phyloP scores from a whole-genome alignment of 1,140 invertebrate species.

The Augochlora pura region DNA sequence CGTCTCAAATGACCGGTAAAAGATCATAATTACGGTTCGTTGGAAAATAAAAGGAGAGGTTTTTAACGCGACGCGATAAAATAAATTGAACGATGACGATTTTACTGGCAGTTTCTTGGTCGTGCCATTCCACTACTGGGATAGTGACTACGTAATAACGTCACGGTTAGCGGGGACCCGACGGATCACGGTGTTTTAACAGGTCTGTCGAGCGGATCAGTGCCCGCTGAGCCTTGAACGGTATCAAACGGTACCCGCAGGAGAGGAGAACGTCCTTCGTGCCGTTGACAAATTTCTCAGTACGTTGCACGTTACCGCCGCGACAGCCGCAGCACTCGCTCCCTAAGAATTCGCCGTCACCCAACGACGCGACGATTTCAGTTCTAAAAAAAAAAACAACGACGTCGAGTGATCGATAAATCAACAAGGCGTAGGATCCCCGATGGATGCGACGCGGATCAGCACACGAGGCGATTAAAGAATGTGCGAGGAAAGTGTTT shows the following conservation, averaged over 20 bases:
- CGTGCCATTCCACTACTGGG: constrained; percentile 1
- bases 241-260: constrained; percentile 44
- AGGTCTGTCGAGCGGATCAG: constrained; percentile 58
- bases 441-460: neutral
- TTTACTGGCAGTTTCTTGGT: constrained; percentile 14
- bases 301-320: constrained; percentile 62
- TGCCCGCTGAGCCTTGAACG: constrained; percentile 40
- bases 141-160: constrained; percentile 10
- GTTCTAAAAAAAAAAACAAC: no score
- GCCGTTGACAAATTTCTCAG: constrained; percentile 58
- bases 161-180: constrained; percentile 26
- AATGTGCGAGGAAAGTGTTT: neutral
- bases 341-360: no score
- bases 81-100: no score
- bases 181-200: constrained; percentile 37
- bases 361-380: neutral
- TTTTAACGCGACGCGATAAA: no score
- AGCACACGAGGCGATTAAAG: neutral
- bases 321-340: constrained; percentile 33
- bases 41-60: no score
- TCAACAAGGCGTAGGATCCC: neutral
- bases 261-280: constrained; percentile 42
- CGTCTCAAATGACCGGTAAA: no score
- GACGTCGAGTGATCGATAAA: neutral
- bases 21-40: no score